phyloP scores from a whole-genome alignment of 2,888 invertebrate species.

The Sipha maydis region DNA sequence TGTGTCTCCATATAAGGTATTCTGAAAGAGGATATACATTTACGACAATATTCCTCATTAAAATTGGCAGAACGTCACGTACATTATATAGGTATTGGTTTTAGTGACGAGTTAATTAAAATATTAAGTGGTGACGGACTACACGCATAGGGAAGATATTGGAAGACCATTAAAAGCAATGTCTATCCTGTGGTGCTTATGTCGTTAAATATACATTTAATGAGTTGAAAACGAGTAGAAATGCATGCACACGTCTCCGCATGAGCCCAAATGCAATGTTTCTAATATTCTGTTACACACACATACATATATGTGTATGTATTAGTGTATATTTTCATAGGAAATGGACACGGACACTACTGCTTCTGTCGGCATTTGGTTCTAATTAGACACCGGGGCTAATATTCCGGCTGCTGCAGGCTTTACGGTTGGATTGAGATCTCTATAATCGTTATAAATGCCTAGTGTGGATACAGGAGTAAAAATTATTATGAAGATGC shows the following conservation, averaged over 20 bases:
- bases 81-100: not conserved
- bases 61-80: not conserved
- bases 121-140: constrained; percentile 26
- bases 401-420: not conserved
- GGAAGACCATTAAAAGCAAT: constrained; percentile 54
- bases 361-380: constrained; percentile 43
- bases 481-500: not conserved
- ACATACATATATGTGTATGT: not conserved
- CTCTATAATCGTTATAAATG: not conserved
- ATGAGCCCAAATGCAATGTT: not conserved
- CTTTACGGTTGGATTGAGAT: constrained; percentile 49
- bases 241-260: not conserved
- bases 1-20: not conserved
- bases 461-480: not conserved
- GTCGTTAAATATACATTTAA: constrained; percentile 45
- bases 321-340: not conserved
- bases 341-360: not conserved
- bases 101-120: constrained; percentile 27
- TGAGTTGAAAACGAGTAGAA: constrained; percentile 47
- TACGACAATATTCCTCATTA: not conserved
- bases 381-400: constrained; percentile 52
- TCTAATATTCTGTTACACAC: not conserved
- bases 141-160: constrained; percentile 38
- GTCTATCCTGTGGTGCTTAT: not conserved
- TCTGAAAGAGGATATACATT: constrained; percentile 38